phyloP scores from a whole-genome alignment of 2,797 vertebrate genomes.

The Dicrostonyx torquatus region DNA sequence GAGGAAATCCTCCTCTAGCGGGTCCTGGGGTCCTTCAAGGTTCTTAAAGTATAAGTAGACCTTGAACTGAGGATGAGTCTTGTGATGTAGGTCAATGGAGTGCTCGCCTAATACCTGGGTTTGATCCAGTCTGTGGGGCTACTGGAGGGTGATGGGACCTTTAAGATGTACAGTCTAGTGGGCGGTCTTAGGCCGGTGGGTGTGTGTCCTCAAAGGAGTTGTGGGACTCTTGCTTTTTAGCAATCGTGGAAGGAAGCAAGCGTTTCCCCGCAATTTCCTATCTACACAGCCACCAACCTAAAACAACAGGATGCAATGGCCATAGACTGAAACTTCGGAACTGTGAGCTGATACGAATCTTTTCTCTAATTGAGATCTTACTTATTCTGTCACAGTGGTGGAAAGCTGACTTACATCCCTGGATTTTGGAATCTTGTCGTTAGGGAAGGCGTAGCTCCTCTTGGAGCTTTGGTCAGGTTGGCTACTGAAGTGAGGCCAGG shows the following conservation, averaged over 20 bases:
- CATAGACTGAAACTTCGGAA: not conserved
- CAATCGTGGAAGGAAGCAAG: not conserved
- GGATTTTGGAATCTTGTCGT: slow-evolving; percentile 32
- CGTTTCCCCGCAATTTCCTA: not conserved
- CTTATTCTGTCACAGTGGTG: not conserved
- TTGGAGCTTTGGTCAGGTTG: not conserved
- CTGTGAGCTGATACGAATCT: not conserved
- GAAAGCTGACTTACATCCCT: not conserved
- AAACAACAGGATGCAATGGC: not conserved
- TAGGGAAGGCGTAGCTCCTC: not conserved
- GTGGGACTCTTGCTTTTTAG: not conserved
- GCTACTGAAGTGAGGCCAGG: not conserved
- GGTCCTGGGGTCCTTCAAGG: not conserved
- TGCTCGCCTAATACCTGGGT: not conserved
- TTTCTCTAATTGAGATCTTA: not conserved
- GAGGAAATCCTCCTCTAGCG: not conserved
- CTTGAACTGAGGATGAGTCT: not conserved
- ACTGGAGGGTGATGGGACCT: not conserved
- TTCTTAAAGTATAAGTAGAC: not conserved
- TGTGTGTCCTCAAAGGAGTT: not conserved
- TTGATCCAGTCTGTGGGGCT: not conserved
- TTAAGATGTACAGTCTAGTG: not conserved
- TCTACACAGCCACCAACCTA: not conserved
- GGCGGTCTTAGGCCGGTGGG: not conserved
- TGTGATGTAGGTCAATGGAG: not conserved